These are phyloP conservation scores for Synergus japonicus DNA, from an alignment of 2,888 invertebrate genomes.

Conservation along the genomic window DNA sequence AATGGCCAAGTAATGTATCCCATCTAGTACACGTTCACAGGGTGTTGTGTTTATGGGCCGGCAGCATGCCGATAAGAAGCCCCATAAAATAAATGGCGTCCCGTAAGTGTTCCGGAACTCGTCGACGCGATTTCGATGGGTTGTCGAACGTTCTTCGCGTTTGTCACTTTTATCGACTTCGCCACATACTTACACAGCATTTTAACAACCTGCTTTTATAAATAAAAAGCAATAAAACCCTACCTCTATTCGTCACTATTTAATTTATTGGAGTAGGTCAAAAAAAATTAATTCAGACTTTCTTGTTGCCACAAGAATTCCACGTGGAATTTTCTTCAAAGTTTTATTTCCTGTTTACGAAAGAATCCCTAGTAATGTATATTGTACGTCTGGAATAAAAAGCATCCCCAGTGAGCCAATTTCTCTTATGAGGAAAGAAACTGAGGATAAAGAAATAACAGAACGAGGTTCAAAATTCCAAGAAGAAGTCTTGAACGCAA, in stretches of 20 bases:
- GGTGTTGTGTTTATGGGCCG: conserved; percentile 70
- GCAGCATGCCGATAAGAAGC: conserved; percentile 65
- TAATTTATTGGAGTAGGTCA: no score
- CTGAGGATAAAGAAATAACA: neutral
- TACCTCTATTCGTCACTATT: no score
- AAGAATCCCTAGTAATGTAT: neutral
- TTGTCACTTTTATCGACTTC: conserved; percentile 54
- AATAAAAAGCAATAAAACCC: neutral
- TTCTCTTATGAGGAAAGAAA: neutral
- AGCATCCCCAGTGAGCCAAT: neutral
- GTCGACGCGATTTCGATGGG: conserved; percentile 52
- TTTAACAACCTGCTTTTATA: conserved; percentile 1
- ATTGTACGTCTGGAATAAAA: neutral
- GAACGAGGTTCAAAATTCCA: neutral
- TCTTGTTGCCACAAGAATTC: neutral
- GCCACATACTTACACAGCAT: conserved; percentile 29
- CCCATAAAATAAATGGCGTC: conserved; percentile 61
- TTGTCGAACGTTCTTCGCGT: conserved; percentile 53
- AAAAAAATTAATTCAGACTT: neutral
- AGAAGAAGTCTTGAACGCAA: neutral
- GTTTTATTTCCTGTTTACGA: neutral
- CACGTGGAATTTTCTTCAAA: neutral
- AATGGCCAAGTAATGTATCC: conserved; percentile 54
- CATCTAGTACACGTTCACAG: conserved; percentile 47
- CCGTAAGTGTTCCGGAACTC: conserved; percentile 55